Evolutionary conservation across 2,797 vertebrate species (phyloP), one percentile per base, ranked within the genome.

Genomic region (Alfaro cultratus): DNA sequence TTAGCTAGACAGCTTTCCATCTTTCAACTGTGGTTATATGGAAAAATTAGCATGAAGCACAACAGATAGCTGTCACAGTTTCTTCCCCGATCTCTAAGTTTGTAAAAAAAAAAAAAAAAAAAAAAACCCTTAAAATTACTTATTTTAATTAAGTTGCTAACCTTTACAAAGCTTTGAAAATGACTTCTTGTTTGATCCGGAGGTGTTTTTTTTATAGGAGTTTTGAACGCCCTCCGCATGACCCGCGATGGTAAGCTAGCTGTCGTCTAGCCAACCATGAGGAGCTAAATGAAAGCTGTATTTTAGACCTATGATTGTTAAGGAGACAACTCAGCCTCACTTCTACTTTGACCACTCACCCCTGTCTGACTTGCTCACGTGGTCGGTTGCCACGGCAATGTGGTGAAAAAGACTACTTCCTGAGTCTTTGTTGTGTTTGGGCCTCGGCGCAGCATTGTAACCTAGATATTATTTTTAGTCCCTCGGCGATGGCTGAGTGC

Each of bases 381-480:
- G 88, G 91, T 89, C 81, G 84, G 91, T 93, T 74, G 39, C 90
- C 73, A 89, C 91, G 87, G 93, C 80, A 91, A 93, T 82, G 0
- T 67, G 83, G 86, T 85, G 86, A 94, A 7, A 93, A 92, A 89
- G 87, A 77, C 92, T 82, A 85, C 92, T 94, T 94, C 93, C 90
- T 94, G 87, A 92, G 87, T 88, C 89, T 91, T 91, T 93, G 91
- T 93, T 92, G 92, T 91, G 89, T 92, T 95, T 92, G 91, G 87
- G 92, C 86, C 88, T 91, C 91, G 88, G 91, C 88, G 83, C 86
- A 74, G 85, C 88, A 92, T 94, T 87, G 90, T 95, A 94, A 93
- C 93, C 93, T 89, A 94, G 89, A 94, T 95, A 92, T 94, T 95
- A 95, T 95, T 95, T 96, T 95, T 94, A 95, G 93, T 87, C 87